phyloP scores from a whole-genome alignment of 2,888 invertebrate species.

The Conomelus anceps region DNA sequence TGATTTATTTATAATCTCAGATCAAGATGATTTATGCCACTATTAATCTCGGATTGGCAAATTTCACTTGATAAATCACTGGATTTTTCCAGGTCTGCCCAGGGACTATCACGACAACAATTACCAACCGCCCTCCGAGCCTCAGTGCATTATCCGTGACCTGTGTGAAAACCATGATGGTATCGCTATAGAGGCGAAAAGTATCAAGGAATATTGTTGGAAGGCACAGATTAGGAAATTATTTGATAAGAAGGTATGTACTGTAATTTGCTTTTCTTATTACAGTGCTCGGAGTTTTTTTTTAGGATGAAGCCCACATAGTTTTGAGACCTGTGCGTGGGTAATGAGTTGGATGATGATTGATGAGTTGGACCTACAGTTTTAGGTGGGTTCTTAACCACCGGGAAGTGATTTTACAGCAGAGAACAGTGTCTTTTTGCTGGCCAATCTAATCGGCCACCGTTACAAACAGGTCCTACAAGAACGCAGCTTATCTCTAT shows the following conservation, averaged over 20 bases:
- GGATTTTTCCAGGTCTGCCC: constrained; percentile 56
- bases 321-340: too few species aligned
- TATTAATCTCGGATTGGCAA: not conserved
- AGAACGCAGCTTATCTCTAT: too few species aligned
- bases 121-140: constrained; percentile 44
- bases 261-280: constrained; percentile 16
- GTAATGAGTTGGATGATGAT: too few species aligned
- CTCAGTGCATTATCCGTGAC: constrained; percentile 75
- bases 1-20: not conserved
- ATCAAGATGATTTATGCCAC: not conserved
- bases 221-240: constrained; percentile 69
- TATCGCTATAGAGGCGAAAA: constrained; percentile 78
- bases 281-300: too few species aligned
- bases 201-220: constrained; percentile 83
- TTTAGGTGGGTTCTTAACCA: too few species aligned
- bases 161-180: constrained; percentile 78
- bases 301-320: too few species aligned
- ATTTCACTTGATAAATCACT: not conserved
- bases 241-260: constrained; percentile 59
- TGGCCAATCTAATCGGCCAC: too few species aligned
- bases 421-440: too few species aligned
- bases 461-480: too few species aligned
- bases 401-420: too few species aligned
- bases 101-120: constrained; percentile 55
- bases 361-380: too few species aligned